Percentiles rank a stretch among this genome's conserved stretches.
Evolutionary conservation across 2,113 vertebrate species (phyloP).

Genomic region (Pycnonotus jocosus): DNA sequence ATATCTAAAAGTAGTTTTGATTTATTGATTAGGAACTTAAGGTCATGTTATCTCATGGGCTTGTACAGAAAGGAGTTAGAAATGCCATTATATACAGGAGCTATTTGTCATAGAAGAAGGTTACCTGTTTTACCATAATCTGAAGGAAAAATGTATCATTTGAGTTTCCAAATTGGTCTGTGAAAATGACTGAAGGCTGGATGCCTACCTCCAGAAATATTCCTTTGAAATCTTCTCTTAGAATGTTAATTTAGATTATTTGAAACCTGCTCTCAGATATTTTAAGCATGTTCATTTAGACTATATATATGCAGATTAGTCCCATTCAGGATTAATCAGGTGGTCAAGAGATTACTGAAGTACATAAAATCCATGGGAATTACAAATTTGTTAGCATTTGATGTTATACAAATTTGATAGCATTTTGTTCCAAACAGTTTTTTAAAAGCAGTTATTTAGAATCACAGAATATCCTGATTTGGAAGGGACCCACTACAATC

Average conservation of each 20-base stretch:
- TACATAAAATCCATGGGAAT: neutral
- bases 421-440: neutral
- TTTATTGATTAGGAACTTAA: constrained; percentile 41
- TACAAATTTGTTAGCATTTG: neutral
- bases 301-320: neutral
- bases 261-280: neutral
- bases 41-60: neutral
- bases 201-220: neutral
- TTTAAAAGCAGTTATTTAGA: neutral
- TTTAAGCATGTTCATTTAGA: neutral
- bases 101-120: neutral
- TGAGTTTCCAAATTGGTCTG: neutral
- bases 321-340: neutral
- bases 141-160: neutral
- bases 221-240: neutral
- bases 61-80: neutral
- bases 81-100: neutral
- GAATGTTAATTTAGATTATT: neutral
- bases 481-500: neutral
- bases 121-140: neutral
- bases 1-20: constrained; percentile 3
- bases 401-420: neutral
- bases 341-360: neutral
- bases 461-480: neutral
- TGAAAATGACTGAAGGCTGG: neutral